phyloP scores from a whole-genome alignment of 2,888 invertebrate species.

The Phorcus lineatus region DNA sequence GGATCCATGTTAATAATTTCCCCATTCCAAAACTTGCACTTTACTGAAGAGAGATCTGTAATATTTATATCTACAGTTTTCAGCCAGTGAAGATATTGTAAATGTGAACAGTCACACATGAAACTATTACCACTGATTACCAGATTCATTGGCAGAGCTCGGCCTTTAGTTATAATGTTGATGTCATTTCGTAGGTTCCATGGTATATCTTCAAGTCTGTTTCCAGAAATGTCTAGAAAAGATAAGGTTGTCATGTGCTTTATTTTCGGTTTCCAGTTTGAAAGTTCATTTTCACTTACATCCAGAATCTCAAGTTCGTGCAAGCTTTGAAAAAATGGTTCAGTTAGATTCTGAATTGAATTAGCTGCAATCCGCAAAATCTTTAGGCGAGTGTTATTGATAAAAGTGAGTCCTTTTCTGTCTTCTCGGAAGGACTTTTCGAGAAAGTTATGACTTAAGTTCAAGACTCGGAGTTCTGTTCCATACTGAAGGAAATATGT shows the following conservation, averaged over 20 bases:
- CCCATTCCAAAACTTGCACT: too few species aligned
- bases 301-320: conserved; percentile 23
- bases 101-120: too few species aligned
- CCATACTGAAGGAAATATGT: background rate
- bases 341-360: conserved; percentile 27
- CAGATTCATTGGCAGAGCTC: too few species aligned
- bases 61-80: too few species aligned
- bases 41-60: too few species aligned
- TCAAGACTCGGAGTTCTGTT: conserved; percentile 17
- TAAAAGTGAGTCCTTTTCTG: conserved; percentile 31
- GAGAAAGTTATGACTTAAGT: conserved; percentile 33
- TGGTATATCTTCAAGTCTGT: conserved; percentile 21
- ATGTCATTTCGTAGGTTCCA: too few species aligned
- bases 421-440: background rate
- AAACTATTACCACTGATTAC: too few species aligned
- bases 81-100: too few species aligned
- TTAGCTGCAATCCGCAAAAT: conserved; percentile 29
- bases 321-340: conserved; percentile 26
- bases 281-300: conserved; percentile 33
- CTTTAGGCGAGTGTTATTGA: background rate
- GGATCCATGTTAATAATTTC: background rate
- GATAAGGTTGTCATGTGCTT: conserved; percentile 6
- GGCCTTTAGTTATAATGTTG: too few species aligned
- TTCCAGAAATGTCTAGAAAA: conserved; percentile 29
- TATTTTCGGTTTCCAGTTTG: conserved; percentile 22